Evolutionary conservation across 2,113 vertebrate species (phyloP).

Genomic region (Sinocyclocheilus maitianheensis): DNA sequence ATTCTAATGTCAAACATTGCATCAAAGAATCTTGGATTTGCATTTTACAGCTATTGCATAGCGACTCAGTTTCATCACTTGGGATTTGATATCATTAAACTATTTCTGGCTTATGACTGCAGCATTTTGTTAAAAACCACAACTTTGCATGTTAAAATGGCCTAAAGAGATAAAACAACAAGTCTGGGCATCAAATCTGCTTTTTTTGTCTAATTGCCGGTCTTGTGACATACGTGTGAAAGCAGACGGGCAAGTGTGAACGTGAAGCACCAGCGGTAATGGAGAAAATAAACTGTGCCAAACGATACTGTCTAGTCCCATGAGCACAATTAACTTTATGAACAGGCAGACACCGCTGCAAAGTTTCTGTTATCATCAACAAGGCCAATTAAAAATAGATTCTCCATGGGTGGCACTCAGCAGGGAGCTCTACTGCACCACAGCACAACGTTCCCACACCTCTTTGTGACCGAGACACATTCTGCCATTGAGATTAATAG

Average conservation of each 20-base stretch:
- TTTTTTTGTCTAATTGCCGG: not conserved
- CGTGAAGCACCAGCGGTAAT: not conserved
- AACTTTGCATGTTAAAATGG: not conserved
- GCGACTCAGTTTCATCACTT: not conserved
- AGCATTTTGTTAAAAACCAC: not conserved
- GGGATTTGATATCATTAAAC: not conserved
- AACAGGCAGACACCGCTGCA: not conserved
- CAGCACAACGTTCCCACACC: not conserved
- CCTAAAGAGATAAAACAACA: slow-evolving; percentile 14
- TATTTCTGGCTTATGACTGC: not conserved
- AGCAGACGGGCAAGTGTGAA: slow-evolving; percentile 31
- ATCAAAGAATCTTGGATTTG: not conserved
- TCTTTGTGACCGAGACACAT: not conserved
- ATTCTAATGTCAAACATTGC: not conserved
- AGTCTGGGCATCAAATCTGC: not conserved
- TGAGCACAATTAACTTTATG: slow-evolving; percentile 47
- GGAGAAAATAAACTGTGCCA: slow-evolving; percentile 40
- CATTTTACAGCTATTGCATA: not conserved
- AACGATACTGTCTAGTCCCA: slow-evolving; percentile 37
- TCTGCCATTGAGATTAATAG: not conserved
- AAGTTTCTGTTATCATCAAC: slow-evolving; percentile 52
- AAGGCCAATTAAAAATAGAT: slow-evolving; percentile 46
- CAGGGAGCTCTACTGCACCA: slow-evolving; percentile 6
- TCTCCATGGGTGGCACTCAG: slow-evolving; percentile 26
- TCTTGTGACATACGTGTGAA: slow-evolving; percentile 21